Percentiles rank a stretch among this genome's conserved stretches.
phyloP scores from a whole-genome alignment of 2,888 invertebrate species.

The Hirudinaria manillensis region DNA sequence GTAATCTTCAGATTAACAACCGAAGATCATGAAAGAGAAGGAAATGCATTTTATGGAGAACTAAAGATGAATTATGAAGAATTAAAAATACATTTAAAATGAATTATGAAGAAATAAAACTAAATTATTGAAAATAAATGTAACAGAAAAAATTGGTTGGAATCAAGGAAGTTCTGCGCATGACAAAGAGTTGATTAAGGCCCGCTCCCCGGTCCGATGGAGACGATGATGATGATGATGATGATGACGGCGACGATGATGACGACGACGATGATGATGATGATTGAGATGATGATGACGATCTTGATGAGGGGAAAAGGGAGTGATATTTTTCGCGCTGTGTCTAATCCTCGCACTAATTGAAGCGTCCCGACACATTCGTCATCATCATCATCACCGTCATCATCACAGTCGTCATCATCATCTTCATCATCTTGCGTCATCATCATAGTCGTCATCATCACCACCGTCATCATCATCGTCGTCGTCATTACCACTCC shows the following conservation, averaged over 20 bases:
- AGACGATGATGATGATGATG: background rate
- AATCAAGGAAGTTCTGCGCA: background rate
- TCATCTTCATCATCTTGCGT: constrained; percentile 18
- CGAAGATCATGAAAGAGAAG: too few relatives aligned
- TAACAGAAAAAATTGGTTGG: background rate
- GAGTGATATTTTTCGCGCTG: background rate
- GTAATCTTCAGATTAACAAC: too few relatives aligned
- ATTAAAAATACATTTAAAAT: too few relatives aligned
- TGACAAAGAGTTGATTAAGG: too few relatives aligned
- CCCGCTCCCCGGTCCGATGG: background rate
- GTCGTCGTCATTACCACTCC: background rate
- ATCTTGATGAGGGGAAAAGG: background rate
- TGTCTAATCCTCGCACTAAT: too few relatives aligned
- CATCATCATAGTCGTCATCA: background rate
- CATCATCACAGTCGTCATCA: constrained; percentile 21
- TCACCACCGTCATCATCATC: constrained; percentile 14
- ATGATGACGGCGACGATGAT: constrained; percentile 26
- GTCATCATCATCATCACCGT: constrained; percentile 25
- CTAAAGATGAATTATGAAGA: too few relatives aligned
- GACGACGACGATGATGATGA: constrained; percentile 23
- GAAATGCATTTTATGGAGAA: too few relatives aligned
- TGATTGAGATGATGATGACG: constrained; percentile 23
- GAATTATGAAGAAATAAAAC: too few relatives aligned
- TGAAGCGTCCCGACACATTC: background rate
- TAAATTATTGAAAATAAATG: too few relatives aligned